phyloP scores from a whole-genome alignment of 2,888 invertebrate species.

The Ophioninae sp. region DNA sequence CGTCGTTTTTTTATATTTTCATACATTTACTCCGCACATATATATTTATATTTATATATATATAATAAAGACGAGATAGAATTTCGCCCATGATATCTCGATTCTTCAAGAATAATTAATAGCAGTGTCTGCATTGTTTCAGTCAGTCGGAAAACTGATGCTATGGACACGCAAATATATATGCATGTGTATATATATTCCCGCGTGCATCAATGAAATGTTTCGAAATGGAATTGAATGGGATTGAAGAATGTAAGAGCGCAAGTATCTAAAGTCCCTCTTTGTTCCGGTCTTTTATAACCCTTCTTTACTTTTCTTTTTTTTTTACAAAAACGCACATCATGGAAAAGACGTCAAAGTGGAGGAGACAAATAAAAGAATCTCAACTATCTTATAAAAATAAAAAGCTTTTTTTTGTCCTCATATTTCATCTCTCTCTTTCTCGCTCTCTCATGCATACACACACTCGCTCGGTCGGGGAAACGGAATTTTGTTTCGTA shows the following conservation, averaged over 20 bases:
- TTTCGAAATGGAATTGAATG: constrained; percentile 47
- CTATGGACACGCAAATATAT: neutral
- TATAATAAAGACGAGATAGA: constrained; percentile 73
- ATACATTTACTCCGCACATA: constrained; percentile 72
- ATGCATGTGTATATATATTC: neutral
- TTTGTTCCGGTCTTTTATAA: neutral
- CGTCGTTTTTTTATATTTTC: constrained; percentile 65
- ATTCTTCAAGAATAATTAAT: constrained; percentile 63
- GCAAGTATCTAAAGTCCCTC: neutral
- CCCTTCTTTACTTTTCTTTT: neutral
- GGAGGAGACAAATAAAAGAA: constrained; percentile 47
- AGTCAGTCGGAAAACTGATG: constrained; percentile 71
- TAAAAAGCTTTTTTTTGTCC: constrained; percentile 47
- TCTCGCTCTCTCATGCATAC: neutral
- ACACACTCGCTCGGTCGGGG: neutral
- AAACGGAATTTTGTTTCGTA: neutral
- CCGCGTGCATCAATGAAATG: constrained; percentile 36
- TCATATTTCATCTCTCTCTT: neutral
- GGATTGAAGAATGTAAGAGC: constrained; percentile 15
- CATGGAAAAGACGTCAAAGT: constrained; percentile 43
- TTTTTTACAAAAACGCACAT: constrained; percentile 39
- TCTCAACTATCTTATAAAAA: constrained; percentile 53
- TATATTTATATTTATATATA: constrained; percentile 74
- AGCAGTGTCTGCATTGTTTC: constrained; percentile 68
- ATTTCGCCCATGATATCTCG: constrained; percentile 64